Evolutionary conservation across 2,113 vertebrate genomes (phyloP), one percentile per base, ranked within the genome.

Genomic region (Albula goreensis): DNA sequence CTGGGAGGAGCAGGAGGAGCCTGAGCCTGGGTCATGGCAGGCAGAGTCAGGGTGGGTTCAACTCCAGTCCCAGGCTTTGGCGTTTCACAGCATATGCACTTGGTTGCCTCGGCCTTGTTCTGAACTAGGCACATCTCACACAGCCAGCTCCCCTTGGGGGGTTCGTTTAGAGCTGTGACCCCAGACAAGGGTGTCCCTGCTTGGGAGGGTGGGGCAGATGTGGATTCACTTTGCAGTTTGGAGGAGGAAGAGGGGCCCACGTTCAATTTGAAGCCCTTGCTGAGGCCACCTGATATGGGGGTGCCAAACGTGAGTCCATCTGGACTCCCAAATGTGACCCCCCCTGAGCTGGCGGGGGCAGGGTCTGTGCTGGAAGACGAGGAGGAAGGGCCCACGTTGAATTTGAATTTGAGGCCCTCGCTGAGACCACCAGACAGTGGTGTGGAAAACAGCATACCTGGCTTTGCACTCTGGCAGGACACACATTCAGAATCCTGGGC

Each of bases 41-140:
- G 94, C 88, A 97, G 89, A 0, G 96, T 95, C 86, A 98, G 92
- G 80, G 94, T 94, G 85, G 97, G 93, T 91, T 96, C 97, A 11
- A 98, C 95, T 87, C 97, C 97, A 2, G 96, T 98, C 56, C 98
- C 98, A 22, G 97, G 97, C 94, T 98, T 99, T 66, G 97, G 96
- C 1, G 97, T 98, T 85, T 98, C 97, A 89, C 98, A 99, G 0
- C 98, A 98, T 89, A 99, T 90, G 86, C 98, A 99, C 92, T 98
- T 99, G 31, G 97, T 93, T 17, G 93, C 96, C 84, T 99, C 98
- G 0, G 96, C 92, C 91, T 98, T 99, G 93, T 99, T 99, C 60
- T 93, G 94, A 79, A 99, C 97, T 88, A 99, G 94, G 93, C 98
- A 99, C 1, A 97, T 99, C 88, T 99, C 98, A 92, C 98, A 99